Evolutionary conservation across 2,113 vertebrate species (phyloP).

Genomic region (Siniperca knerii): DNA sequence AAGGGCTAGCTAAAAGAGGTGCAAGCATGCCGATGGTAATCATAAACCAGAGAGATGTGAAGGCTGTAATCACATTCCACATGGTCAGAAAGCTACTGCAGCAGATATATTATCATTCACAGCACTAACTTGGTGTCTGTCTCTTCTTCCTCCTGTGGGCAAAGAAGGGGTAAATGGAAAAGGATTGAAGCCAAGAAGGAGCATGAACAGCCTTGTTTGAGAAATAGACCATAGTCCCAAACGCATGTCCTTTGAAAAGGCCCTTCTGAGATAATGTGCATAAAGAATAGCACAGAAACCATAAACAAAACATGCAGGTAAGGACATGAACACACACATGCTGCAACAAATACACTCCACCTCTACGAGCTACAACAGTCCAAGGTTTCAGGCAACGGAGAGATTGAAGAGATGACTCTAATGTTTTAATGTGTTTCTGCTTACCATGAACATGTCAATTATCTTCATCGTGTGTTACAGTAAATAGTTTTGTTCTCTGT

Average conservation of each 20-base stretch:
- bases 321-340: conserved; percentile 32
- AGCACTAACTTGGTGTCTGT: conserved; percentile 81
- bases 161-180: conserved; percentile 58
- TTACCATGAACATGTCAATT: not conserved
- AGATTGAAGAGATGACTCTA: not conserved
- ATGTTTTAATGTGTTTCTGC: not conserved
- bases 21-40: conserved; percentile 66
- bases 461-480: not conserved
- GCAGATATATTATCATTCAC: conserved; percentile 52
- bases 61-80: conserved; percentile 68
- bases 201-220: conserved; percentile 29
- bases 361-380: not conserved
- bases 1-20: conserved; percentile 54
- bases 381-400: conserved; percentile 1
- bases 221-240: conserved; percentile 13
- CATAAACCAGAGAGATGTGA: conserved; percentile 63
- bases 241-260: conserved; percentile 22
- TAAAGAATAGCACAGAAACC: conserved; percentile 32
- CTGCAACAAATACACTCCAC: not conserved
- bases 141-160: conserved; percentile 72
- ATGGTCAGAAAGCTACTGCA: conserved; percentile 56
- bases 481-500: not conserved
- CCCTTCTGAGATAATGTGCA: conserved; percentile 66
- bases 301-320: conserved; percentile 51
- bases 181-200: conserved; percentile 39